These are phyloP conservation scores for Tinamus guttatus DNA, from an alignment of 2,113 vertebrate species.

Conservation along the genomic window DNA sequence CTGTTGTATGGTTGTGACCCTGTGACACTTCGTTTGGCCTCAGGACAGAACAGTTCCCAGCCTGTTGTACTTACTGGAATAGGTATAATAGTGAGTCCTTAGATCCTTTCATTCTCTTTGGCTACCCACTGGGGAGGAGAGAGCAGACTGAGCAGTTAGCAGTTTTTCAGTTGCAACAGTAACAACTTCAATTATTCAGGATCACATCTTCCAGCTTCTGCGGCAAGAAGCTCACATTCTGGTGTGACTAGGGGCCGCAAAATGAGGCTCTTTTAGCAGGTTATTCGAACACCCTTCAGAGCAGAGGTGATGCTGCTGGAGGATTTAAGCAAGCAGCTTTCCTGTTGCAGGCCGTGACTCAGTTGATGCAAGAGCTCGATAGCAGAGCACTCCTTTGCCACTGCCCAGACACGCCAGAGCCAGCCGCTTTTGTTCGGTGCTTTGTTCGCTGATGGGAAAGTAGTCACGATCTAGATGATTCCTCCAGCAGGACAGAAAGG, in stretches of 20 bases:
- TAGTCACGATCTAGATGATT: slow-evolving; percentile 56
- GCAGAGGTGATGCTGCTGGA: not conserved
- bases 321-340: slow-evolving; percentile 19
- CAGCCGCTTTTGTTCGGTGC: slow-evolving; percentile 48
- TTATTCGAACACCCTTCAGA: not conserved
- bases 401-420: slow-evolving; percentile 67
- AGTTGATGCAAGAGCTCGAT: slow-evolving; percentile 25
- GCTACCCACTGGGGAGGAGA: not conserved
- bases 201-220: not conserved
- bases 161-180: not conserved
- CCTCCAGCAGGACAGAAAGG: slow-evolving; percentile 36
- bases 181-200: not conserved
- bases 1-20: fast-evolving
- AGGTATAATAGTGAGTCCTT: not conserved
- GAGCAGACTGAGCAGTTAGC: not conserved
- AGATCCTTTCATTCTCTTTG: not conserved
- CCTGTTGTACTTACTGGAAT: not conserved
- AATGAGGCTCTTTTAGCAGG: not conserved
- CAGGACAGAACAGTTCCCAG: not conserved
- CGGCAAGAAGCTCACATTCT: not conserved
- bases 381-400: slow-evolving; percentile 45
- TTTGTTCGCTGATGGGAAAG: slow-evolving; percentile 66
- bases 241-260: not conserved
- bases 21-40: not conserved
- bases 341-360: slow-evolving; percentile 40